Evolutionary conservation across 2,888 invertebrate species (phyloP).

Genomic region (Dryomyza anilis): DNA sequence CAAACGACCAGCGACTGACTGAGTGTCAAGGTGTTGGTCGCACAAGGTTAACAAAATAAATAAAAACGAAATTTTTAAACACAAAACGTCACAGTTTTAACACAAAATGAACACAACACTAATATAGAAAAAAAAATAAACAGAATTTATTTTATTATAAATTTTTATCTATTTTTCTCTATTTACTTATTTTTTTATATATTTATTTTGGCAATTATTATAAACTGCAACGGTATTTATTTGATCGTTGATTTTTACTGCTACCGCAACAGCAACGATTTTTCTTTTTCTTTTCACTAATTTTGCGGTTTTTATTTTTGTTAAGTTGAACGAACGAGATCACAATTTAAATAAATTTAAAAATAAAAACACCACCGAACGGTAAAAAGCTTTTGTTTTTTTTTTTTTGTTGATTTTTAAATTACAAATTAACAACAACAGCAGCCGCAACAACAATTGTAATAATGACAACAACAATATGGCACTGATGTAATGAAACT

Average conservation of each 20-base stretch:
- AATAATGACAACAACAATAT: too few species aligned
- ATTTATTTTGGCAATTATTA: background rate
- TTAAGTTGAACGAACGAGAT: slow-evolving; percentile 1
- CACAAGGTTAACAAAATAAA: slow-evolving; percentile 29
- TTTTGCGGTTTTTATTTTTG: background rate
- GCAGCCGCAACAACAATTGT: background rate
- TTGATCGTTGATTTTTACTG: background rate
- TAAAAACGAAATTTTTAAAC: background rate
- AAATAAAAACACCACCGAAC: background rate
- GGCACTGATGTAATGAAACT: too few species aligned
- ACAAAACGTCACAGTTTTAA: background rate
- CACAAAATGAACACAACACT: too few species aligned
- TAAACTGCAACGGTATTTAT: too few species aligned
- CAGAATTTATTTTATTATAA: background rate
- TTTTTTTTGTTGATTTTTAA: background rate
- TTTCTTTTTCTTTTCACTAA: too few species aligned
- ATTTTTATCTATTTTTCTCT: background rate
- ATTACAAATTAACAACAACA: background rate
- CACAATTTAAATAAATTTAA: background rate
- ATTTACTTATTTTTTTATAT: too few species aligned
- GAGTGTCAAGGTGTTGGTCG: slow-evolving; percentile 37
- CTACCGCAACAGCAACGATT: background rate
- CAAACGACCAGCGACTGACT: background rate
- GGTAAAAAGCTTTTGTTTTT: background rate
- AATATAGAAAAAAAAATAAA: too few species aligned